Evolutionary conservation across 2,888 invertebrate species (phyloP).

Genomic region (Mayetiola destructor): DNA sequence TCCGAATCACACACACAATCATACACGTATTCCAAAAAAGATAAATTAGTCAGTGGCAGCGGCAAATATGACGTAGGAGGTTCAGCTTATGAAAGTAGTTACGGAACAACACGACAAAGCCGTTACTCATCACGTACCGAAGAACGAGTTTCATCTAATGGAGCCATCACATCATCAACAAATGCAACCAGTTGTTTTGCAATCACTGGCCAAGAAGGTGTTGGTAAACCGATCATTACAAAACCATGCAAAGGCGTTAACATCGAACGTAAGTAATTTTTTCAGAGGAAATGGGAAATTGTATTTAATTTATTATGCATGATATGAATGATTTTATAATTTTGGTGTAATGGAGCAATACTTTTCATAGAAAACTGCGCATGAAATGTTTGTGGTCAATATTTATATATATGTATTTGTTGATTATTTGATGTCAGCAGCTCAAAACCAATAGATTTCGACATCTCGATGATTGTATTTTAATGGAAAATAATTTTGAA

Average conservation of each 20-base stretch:
- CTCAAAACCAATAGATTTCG: too few species aligned
- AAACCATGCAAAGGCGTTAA: constrained; percentile 62
- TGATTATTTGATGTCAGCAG: too few species aligned
- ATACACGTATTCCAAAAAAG: background rate
- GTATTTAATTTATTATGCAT: too few species aligned
- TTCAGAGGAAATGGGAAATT: too few species aligned
- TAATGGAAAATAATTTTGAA: too few species aligned
- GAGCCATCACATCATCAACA: constrained; percentile 17
- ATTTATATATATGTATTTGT: too few species aligned
- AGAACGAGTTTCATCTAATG: constrained; percentile 18
- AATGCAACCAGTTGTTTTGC: constrained; percentile 20
- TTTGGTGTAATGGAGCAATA: too few species aligned
- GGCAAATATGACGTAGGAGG: constrained; percentile 7
- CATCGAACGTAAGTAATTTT: constrained; percentile 72
- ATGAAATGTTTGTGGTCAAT: too few species aligned
- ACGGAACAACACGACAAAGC: constrained; percentile 16
- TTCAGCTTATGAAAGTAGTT: constrained; percentile 6
- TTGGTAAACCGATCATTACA: constrained; percentile 54
- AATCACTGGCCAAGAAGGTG: constrained; percentile 12
- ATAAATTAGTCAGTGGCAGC: constrained; percentile 5
- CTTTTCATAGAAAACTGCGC: too few species aligned
- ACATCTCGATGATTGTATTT: too few species aligned
- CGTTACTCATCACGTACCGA: constrained; percentile 22
- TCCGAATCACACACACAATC: background rate
- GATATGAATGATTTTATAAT: too few species aligned